Evolutionary conservation across 1,140 invertebrate species (phyloP), one percentile per base, ranked within the genome.

Genomic region (Gryllus bimaculatus): DNA sequence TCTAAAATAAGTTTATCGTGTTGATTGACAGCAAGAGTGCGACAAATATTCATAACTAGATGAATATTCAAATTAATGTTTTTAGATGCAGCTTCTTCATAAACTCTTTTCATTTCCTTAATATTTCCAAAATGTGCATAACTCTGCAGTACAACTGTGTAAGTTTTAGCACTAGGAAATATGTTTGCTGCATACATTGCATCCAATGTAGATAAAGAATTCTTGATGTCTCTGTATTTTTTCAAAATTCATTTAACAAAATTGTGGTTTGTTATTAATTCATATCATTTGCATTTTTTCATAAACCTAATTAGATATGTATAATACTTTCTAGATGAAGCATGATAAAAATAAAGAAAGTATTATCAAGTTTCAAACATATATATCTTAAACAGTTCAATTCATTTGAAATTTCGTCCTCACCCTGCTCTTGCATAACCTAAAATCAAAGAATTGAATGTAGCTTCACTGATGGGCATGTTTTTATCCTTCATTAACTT

Each of bases 361-460:
- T 39, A 39, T 39, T 39, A 39, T 39, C 26, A 66, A 66, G 54
- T 66, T 13, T 66, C 3, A 3, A 66, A 66, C 54, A 66, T 2
- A 66, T 18, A 66, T 10, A 3, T 66, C 18, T 66, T 10, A 66
- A 10, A 10, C 54, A 66, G 18, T 66, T 66, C 54, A 66, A 66
- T 66, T 66, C 10, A 18, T 66, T 66, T 1, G 7, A 66, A 66
- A 66, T 18, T 66, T 66, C 7, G 10, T 54, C 82, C 82, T 83
- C 82, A 87, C 85, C 88, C 86, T 73, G 86, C 83, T 84, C 87
- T 88, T 18, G 88, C 86, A 85, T 91, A 87, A 54, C 87, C 89
- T 48, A 89, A 83, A 77, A 91, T 88, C 18, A 92, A 85, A 77
- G 87, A 85, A 82, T 89, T 89, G 82, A 91, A 91, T 54, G 90